phyloP scores from a whole-genome alignment of 2,888 invertebrate genomes.

The Elgonia sp. region DNA sequence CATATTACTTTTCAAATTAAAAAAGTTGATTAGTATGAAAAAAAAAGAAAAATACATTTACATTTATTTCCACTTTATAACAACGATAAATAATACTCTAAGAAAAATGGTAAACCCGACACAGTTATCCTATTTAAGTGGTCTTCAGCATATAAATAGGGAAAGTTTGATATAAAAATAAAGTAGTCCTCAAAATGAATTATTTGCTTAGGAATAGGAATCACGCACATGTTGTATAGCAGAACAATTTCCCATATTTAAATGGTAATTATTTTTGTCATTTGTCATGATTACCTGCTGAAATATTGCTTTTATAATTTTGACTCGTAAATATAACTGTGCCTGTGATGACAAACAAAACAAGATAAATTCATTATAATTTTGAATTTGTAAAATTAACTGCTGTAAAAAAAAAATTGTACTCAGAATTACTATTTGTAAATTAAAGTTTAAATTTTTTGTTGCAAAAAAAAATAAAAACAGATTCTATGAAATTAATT shows the following conservation, averaged over 20 bases:
- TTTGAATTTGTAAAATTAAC: neutral
- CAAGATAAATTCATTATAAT: constrained; percentile 24
- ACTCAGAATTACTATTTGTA: neutral
- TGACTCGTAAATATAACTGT: neutral
- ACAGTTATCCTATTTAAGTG: neutral
- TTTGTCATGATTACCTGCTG: constrained; percentile 43
- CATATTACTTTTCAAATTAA: too few relatives aligned
- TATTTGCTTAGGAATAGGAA: constrained; percentile 30
- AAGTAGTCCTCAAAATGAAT: constrained; percentile 32
- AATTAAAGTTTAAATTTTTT: neutral
- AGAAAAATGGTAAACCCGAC: constrained; percentile 2
- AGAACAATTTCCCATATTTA: constrained; percentile 14
- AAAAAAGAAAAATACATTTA: neutral
- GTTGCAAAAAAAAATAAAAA: neutral
- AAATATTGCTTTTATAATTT: constrained; percentile 24
- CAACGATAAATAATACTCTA: neutral
- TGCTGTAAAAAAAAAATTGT: too few relatives aligned
- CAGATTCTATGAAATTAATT: too few relatives aligned
- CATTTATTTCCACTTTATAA: neutral
- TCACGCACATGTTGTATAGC: neutral
- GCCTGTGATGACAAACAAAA: neutral
- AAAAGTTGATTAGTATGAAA: too few relatives aligned
- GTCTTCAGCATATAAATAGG: constrained; percentile 45
- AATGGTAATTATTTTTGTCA: constrained; percentile 48
- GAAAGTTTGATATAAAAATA: constrained; percentile 50